phyloP scores from a whole-genome alignment of 2,797 vertebrate species.

The Myotis planiceps region DNA sequence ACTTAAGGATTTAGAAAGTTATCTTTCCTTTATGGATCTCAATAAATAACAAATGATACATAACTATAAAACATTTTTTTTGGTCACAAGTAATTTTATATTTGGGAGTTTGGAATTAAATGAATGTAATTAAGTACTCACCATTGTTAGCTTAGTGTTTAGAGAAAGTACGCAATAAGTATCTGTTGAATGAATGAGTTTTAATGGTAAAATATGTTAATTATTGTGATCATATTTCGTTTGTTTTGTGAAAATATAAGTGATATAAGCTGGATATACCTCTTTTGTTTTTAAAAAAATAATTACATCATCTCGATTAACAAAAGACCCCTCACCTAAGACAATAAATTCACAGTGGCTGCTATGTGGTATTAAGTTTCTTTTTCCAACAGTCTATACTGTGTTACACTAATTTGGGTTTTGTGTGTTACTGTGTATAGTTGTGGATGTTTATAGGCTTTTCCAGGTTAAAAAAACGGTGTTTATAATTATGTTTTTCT shows the following conservation, averaged over 20 bases:
- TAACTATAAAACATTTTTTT: not conserved
- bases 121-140: not conserved
- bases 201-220: slow-evolving; percentile 22
- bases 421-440: not conserved
- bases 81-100: not conserved
- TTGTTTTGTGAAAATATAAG: slow-evolving; percentile 12
- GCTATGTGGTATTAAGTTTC: not conserved
- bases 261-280: not conserved
- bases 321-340: not conserved
- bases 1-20: not conserved
- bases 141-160: not conserved
- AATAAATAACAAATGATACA: not conserved
- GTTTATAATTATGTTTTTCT: slow-evolving; percentile 27
- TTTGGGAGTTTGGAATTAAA: slow-evolving; percentile 14
- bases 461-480: not conserved
- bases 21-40: not conserved
- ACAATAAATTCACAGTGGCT: not conserved
- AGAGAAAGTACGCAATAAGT: slow-evolving; percentile 29
- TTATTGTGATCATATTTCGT: not conserved
- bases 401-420: not conserved
- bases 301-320: not conserved
- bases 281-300: not conserved
- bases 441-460: slow-evolving; percentile 19
- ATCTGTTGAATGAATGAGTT: not conserved
- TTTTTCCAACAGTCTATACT: not conserved